Percentiles rank a stretch among this genome's conserved stretches.
Evolutionary conservation across 2,113 vertebrate species (phyloP).

Genomic region (Gadus chalcogrammus): DNA sequence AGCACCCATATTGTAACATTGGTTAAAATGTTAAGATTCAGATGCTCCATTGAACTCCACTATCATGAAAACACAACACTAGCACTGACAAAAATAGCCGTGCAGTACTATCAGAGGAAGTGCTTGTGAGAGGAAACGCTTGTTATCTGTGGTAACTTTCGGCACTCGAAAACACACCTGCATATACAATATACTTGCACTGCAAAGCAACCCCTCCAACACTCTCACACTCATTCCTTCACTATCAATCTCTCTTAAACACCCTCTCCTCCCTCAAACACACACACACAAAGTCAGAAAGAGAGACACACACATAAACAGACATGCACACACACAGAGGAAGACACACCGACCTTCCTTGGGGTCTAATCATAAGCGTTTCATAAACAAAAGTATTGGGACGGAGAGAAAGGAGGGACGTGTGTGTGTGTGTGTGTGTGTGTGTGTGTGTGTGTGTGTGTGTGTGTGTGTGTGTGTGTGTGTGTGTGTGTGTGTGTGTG

Average conservation of each 20-base stretch:
- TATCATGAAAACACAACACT: too few species aligned
- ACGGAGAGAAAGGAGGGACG: conserved; percentile 26
- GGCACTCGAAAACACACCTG: conserved; percentile 28
- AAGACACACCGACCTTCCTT: conserved; percentile 47
- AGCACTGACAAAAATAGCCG: too few species aligned
- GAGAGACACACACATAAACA: conserved; percentile 12
- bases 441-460: too few species aligned
- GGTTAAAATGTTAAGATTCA: not conserved
- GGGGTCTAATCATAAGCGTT: conserved; percentile 49
- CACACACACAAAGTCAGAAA: conserved; percentile 12
- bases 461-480: too few species aligned
- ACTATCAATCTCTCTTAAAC: not conserved
- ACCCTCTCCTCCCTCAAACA: not conserved
- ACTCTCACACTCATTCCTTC: not conserved
- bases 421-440: not conserved
- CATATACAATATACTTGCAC: too few species aligned
- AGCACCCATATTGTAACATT: too few species aligned
- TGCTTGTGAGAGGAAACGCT: conserved; percentile 26
- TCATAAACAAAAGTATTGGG: conserved; percentile 48
- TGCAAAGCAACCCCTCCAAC: conserved; percentile 26
- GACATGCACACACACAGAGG: conserved; percentile 22
- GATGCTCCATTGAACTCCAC: not conserved
- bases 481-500: too few species aligned
- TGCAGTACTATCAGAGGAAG: conserved; percentile 37
- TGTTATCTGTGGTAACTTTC: conserved; percentile 41